Evolutionary conservation across 2,797 vertebrate species (phyloP).

Genomic region (Yasuhikotakia modesta): DNA sequence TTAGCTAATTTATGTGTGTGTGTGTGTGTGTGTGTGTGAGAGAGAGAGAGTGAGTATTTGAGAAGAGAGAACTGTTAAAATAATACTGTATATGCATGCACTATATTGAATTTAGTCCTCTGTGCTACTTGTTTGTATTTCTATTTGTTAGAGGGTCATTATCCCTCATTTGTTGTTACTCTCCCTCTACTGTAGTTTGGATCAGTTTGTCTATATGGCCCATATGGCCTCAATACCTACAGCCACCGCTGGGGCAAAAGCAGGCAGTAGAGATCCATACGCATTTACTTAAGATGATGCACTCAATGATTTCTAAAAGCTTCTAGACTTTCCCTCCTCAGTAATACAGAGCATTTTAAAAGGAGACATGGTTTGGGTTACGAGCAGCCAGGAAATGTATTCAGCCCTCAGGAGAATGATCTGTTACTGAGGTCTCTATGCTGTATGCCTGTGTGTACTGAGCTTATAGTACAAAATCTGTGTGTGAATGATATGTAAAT

Average conservation of each 20-base stretch:
- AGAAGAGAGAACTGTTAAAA: neutral
- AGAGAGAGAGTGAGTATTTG: neutral
- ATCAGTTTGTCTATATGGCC: constrained; percentile 14
- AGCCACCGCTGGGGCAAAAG: constrained; percentile 32
- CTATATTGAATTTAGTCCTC: neutral
- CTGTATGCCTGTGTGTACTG: constrained; percentile 31
- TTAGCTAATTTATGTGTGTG: constrained; percentile 40
- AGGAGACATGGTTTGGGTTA: constrained; percentile 61
- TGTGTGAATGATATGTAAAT: constrained; percentile 6
- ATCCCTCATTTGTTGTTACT: constrained; percentile 26
- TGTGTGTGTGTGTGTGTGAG: no score
- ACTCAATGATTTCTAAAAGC: constrained; percentile 56
- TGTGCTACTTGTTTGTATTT: constrained; percentile 14
- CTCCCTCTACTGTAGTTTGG: constrained; percentile 13
- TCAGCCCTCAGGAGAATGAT: constrained; percentile 59
- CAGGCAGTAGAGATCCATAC: constrained; percentile 43
- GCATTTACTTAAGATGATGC: constrained; percentile 49
- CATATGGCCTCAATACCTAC: constrained; percentile 41
- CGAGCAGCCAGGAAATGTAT: constrained; percentile 65
- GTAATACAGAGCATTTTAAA: constrained; percentile 58
- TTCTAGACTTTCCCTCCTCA: constrained; percentile 48
- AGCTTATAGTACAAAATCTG: neutral
- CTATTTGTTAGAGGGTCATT: neutral
- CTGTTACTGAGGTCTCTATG: constrained; percentile 52
- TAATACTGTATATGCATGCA: neutral